phyloP scores from a whole-genome alignment of 2,888 invertebrate genomes.

The Stegophylla sp. region DNA sequence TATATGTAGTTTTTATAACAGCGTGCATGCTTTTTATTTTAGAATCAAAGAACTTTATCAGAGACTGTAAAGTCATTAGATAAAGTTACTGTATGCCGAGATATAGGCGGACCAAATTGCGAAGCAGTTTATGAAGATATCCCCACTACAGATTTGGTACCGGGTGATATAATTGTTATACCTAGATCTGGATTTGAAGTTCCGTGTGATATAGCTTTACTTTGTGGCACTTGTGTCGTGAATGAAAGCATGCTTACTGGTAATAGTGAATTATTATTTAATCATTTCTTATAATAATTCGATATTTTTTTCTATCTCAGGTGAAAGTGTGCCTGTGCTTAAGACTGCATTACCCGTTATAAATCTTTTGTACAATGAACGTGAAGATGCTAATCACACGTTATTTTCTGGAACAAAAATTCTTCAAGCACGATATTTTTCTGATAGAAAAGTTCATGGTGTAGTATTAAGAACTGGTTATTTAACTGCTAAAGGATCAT shows the following conservation, averaged over 20 bases:
- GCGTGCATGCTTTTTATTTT: slow-evolving; percentile 50
- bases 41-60: slow-evolving; percentile 67
- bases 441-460: slow-evolving; percentile 71
- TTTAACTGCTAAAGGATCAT: slow-evolving; percentile 77
- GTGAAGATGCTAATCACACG: slow-evolving; percentile 81
- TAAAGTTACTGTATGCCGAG: slow-evolving; percentile 68
- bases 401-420: slow-evolving; percentile 90
- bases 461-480: slow-evolving; percentile 68
- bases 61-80: slow-evolving; percentile 66
- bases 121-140: slow-evolving; percentile 66
- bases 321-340: slow-evolving; percentile 91
- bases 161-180: slow-evolving; percentile 84
- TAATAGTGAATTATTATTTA: slow-evolving; percentile 64
- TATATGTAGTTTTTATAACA: no score
- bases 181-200: slow-evolving; percentile 80
- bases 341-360: slow-evolving; percentile 77
- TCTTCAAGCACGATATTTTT: slow-evolving; percentile 84
- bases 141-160: slow-evolving; percentile 76
- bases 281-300: background rate
- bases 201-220: slow-evolving; percentile 83
- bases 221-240: slow-evolving; percentile 87
- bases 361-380: slow-evolving; percentile 72
- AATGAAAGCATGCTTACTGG: slow-evolving; percentile 95
- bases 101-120: slow-evolving; percentile 58
- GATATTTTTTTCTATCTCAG: slow-evolving; percentile 66